phyloP scores from a whole-genome alignment of 2,113 vertebrate genomes.

The Mugil cephalus region DNA sequence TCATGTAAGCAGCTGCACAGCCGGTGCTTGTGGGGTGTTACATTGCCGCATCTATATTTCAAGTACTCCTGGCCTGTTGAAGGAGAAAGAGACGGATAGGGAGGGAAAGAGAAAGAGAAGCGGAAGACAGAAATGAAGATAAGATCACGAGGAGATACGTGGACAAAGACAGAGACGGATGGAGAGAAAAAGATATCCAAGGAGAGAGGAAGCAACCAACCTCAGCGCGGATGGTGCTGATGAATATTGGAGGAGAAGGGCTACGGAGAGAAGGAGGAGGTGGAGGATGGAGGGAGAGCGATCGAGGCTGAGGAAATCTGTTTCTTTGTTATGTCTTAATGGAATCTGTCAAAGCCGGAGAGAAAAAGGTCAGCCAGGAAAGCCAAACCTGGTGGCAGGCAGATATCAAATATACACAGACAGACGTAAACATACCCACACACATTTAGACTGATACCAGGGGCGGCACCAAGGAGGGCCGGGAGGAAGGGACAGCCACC shows the following conservation, averaged over 20 bases:
- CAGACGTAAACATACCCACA: background rate
- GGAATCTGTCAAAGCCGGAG: conserved; percentile 60
- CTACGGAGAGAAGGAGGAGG: conserved; percentile 36
- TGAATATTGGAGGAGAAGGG: conserved; percentile 65
- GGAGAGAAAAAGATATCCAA: conserved; percentile 6
- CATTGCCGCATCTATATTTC: conserved; percentile 39
- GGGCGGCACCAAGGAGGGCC: too few relatives aligned
- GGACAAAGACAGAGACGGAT: conserved; percentile 27
- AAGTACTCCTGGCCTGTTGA: conserved; percentile 10
- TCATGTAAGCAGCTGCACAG: conserved; percentile 24
- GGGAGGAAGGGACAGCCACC: too few relatives aligned
- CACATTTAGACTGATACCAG: background rate
- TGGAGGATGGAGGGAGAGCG: conserved; percentile 27
- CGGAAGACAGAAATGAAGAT: conserved; percentile 12
- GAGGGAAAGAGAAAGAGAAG: background rate
- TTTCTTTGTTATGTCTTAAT: conserved; percentile 72
- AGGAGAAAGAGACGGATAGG: conserved; percentile 5
- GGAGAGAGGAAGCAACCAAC: conserved; percentile 35
- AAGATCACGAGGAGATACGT: too few relatives aligned
- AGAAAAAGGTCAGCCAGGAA: conserved; percentile 67
- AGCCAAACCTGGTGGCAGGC: conserved; percentile 35
- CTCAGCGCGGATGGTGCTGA: conserved; percentile 51
- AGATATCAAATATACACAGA: conserved; percentile 17
- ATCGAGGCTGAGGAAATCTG: conserved; percentile 60
- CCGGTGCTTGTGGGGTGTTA: conserved; percentile 12